Base-by-base conservation (phyloP, 1,140 invertebrate species). In the Heliconius melpomene region DNA sequence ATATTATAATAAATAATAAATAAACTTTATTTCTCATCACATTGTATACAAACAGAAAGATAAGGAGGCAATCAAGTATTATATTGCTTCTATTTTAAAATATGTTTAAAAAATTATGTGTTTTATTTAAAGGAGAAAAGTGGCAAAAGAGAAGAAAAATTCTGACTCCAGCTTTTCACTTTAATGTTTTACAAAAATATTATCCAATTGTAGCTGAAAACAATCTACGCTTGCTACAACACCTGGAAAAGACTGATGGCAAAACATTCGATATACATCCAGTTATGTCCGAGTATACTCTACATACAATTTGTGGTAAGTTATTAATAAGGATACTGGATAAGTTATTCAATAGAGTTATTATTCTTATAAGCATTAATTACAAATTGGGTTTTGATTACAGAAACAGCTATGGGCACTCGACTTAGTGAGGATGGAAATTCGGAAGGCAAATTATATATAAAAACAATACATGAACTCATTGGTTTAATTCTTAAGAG, bases 141-240 rank as follows among this genome's bases (percentile, higher is more conserved):
- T 86, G 85, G 85, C 82, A 86, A n/a, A 75, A 82, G 11, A 77
- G 85, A 0, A 83, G 85, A 71, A 87, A 85, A 79, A 82, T 85
- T 79, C 77, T 87, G 23, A 87, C 85, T 7, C 72, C 81, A 72
- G 82, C 86, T 6, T 87, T 87, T 52, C 86, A 87, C 77, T 85
- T 84, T 46, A 85, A 85, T 78, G 98, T 98, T 75, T 92, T 98
- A 9, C 96, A 97, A 77, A 95, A 97, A 82, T 98, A 98, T 74
- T 85, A 78, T 72, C 38, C 70, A 6, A 80, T 80, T 13, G 82
- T 93, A 46, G 83, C 82, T 9, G 88, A 88, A 50, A 88, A 92
- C 71, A 84, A 84, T 36, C 73, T 85, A 60, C 74, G 79, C 11
- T 70, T 92, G 54, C 77, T 92, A n/a, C 79, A 85, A 52, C 74